Percentiles rank a stretch among this genome's conserved stretches.
These are phyloP conservation scores for Diabrotica undecimpunctata DNA, from an alignment of 1,140 invertebrate genomes.

Conservation along the genomic window DNA sequence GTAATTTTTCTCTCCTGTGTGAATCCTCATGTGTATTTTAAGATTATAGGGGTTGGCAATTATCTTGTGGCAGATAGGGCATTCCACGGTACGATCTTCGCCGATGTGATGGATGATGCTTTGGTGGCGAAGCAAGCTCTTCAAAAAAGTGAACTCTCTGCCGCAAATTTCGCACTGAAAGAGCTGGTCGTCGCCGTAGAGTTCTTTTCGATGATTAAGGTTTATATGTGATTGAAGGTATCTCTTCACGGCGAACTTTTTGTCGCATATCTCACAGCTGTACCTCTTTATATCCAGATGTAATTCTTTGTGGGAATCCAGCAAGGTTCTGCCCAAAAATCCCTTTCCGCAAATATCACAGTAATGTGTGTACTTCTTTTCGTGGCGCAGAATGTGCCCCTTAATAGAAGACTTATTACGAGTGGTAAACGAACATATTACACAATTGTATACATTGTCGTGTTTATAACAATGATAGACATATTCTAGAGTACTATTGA, in stretches of 20 bases:
- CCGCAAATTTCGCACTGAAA: slow-evolving; percentile 35
- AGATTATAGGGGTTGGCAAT: slow-evolving; percentile 39
- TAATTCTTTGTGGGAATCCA: slow-evolving; percentile 47
- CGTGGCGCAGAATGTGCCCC: slow-evolving; percentile 50
- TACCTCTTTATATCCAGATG: slow-evolving; percentile 35
- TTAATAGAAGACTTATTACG: slow-evolving; percentile 24
- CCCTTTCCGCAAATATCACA: slow-evolving; percentile 51
- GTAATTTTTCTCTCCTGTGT: slow-evolving; percentile 78
- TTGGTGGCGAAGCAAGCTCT: slow-evolving; percentile 33
- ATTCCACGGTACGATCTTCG: slow-evolving; percentile 29
- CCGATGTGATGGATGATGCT: slow-evolving; percentile 37
- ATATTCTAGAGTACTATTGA: slow-evolving; percentile 18
- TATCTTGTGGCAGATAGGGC: slow-evolving; percentile 36
- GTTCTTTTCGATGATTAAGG: slow-evolving; percentile 36
- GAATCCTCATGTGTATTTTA: slow-evolving; percentile 60
- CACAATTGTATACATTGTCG: slow-evolving; percentile 20
- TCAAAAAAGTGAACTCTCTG: slow-evolving; percentile 37
- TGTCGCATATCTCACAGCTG: slow-evolving; percentile 50
- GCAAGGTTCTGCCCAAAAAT: slow-evolving; percentile 45
- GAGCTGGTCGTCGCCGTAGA: slow-evolving; percentile 31
- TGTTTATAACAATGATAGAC: slow-evolving; percentile 26
- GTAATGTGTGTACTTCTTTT: slow-evolving; percentile 48
- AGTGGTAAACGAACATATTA: slow-evolving; percentile 23
- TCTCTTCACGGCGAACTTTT: slow-evolving; percentile 47
- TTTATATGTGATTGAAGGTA: slow-evolving; percentile 44